Percentiles rank a stretch among this genome's conserved stretches.
Conservation (phyloP, 2,888 invertebrate species). For the Drosophila kuntzei region DNA sequence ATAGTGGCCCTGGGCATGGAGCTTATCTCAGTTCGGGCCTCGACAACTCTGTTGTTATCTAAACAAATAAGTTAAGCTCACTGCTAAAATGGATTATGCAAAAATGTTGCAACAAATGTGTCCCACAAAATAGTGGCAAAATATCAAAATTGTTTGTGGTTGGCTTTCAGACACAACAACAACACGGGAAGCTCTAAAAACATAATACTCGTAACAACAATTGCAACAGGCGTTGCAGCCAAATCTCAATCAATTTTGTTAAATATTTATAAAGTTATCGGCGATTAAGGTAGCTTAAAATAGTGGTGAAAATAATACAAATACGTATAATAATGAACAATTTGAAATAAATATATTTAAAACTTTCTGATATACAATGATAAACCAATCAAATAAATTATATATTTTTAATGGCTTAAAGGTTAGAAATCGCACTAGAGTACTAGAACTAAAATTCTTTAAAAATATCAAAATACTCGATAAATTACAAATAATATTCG, state of each 20-base stretch:
- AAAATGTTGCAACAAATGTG: conserved; percentile 53
- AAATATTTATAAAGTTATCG: conserved; percentile 29
- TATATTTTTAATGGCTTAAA: background rate
- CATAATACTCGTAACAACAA: conserved; percentile 5
- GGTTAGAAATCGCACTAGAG: too few relatives aligned
- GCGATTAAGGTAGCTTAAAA: conserved; percentile 1
- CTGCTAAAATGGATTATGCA: conserved; percentile 61
- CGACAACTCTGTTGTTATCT: conserved; percentile 37
- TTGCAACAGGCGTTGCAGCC: conserved; percentile 7
- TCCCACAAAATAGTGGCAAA: conserved; percentile 33
- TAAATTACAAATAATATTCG: too few relatives aligned
- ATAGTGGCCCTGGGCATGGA: conserved; percentile 16
- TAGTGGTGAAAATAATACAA: background rate
- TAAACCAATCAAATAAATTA: background rate
- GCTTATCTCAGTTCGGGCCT: conserved; percentile 38
- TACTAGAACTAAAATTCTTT: too few relatives aligned
- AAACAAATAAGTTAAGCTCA: conserved; percentile 59
- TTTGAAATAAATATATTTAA: background rate
- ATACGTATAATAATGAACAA: background rate
- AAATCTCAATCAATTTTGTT: conserved; percentile 12
- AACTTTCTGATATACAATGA: too few relatives aligned
- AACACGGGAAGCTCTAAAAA: background rate
- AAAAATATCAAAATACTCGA: background rate
- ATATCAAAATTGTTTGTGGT: conserved; percentile 40
- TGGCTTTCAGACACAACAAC: conserved; percentile 27